Conservation (phyloP, 2,888 invertebrate genomes). For the Crocallis elinguaria region DNA sequence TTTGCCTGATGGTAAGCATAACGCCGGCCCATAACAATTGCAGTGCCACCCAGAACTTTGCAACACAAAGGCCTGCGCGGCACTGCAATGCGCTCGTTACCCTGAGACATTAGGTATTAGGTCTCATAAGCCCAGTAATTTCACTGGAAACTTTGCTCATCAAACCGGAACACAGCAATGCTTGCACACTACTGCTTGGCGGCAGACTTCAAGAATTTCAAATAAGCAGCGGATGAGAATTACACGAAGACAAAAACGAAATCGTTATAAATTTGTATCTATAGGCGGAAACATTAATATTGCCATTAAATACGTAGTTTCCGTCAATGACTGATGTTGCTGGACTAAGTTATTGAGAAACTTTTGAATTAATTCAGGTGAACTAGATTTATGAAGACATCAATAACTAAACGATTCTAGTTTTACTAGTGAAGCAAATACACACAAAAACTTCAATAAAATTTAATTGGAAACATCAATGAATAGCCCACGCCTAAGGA, state of each 20-base stretch:
- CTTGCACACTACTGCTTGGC: no score
- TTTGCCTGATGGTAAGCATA: no score
- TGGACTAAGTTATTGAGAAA: background rate
- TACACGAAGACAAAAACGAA: conserved; percentile 1
- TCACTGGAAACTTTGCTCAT: no score
- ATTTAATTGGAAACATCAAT: conserved; percentile 18
- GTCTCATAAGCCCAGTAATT: no score
- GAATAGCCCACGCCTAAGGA: conserved; percentile 21
- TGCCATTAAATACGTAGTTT: background rate
- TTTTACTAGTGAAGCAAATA: conserved; percentile 11
- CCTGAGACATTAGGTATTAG: no score
- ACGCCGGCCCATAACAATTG: no score
- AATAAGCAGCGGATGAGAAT: conserved; percentile 4
- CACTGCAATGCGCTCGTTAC: no score
- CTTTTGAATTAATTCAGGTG: background rate
- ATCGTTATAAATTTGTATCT: conserved; percentile 1
- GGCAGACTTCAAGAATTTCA: conserved; percentile 12
- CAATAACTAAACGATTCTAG: conserved; percentile 9
- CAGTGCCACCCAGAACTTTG: no score
- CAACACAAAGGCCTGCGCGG: no score
- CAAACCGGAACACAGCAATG: no score
- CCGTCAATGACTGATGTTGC: background rate
- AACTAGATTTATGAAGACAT: conserved; percentile 2
- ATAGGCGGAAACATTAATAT: background rate
- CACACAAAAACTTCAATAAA: conserved; percentile 11